Evolutionary conservation across 2,113 vertebrate species (phyloP), one percentile per base, ranked within the genome.

Genomic region (Brachyhypopomus occidentalis): DNA sequence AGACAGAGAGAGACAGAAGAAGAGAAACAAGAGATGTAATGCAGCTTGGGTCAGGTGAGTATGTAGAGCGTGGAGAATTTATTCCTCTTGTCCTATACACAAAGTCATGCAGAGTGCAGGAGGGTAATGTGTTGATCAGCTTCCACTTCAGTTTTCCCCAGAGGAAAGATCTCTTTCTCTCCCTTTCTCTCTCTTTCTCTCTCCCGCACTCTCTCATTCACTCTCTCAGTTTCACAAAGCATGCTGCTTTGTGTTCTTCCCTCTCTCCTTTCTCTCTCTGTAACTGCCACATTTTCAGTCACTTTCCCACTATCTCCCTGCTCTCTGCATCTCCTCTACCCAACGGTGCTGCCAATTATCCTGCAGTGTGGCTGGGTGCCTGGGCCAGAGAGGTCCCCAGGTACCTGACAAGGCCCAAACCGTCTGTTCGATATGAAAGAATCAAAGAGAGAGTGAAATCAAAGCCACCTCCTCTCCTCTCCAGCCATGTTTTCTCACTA

Each of bases 341-440:
- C 87, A 69, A 52, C 12, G 11, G 45, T 1, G 45, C 83, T 81
- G 84, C 83, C 85, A 85, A 84, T 87, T 84, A 75, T 56, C 34
- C 62, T 9, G 41, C 62, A 59, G 63, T 30, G 75, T 67, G 86
- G 77, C 75, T 62, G 67, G 78, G 59, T 83, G 71, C 75, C 77
- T 30, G 59, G 80, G 77, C 81, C 36, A 63, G 69, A 1, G 70
- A 80, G 70, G 25, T 82, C 56, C 63, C 60, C 63, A 63, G 78
- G 77, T 79, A 66, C 52, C 64, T 41, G 85, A 83, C 82, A 70
- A 84, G 76, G 79, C 83, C 82, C 81, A 86, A 82, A 90, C 82
- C n/a, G 11, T 36, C 67, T 64, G 60, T 64, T 88, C 85, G 72
- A 85, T 73, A 85, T 86, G 27, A 88, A 89, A 88, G 34, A 3